Base-by-base conservation (phyloP, 1,140 invertebrate species). In the Drosophila nebulosa region DNA sequence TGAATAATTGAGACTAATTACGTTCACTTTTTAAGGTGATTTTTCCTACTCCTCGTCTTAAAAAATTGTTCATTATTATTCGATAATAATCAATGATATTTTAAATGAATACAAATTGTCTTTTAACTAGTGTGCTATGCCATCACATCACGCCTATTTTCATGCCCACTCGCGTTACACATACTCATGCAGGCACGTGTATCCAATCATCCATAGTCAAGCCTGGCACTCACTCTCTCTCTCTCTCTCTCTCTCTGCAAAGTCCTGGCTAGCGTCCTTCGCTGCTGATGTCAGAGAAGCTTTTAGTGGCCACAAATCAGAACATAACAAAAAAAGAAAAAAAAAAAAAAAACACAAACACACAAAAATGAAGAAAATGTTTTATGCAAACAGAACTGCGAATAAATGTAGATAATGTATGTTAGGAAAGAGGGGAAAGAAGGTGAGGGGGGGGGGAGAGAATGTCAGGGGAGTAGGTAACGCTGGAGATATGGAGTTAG, bases 271-370 rank as follows among this genome's bases (percentile, higher is more conserved):
- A 32, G 46, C 64, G 79, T 76, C 71, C 76, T 83, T 73, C 36
- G 72, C 18, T 21, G 76, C 64, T 85, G 80, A 84, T 84, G 80
- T 84, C 80, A 84, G 73, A 72, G 79, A 64, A 52, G 79, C 75
- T 85, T 85, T 84, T 76, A 84, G 79, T 79, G 80, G 72, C 68
- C 77, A 80, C 57, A 80, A 84, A 84, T 84, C 77, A 80, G 80
- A 62, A 61, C 66, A 63, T 39, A 56, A 35, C 50, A 53, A 36
- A 68, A 39, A 70, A 42, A 42, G 18, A 16, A 39, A 39, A 16
- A 26, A 26, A 26, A 26, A 26, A 2, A 26, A 42, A 3, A 16
- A 12, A 39, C 36, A 39, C n/a, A 39, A 12, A 16, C 4, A 39
- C 36, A 39, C 14, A 14, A n/a, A 36, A 52, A 52, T 24, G 61